A percentile compares a stretch with the other conserved stretches of the same genome.
These are phyloP conservation scores for Acanthopleura granulata DNA, from an alignment of 2,888 invertebrate species.

Conservation along the genomic window DNA sequence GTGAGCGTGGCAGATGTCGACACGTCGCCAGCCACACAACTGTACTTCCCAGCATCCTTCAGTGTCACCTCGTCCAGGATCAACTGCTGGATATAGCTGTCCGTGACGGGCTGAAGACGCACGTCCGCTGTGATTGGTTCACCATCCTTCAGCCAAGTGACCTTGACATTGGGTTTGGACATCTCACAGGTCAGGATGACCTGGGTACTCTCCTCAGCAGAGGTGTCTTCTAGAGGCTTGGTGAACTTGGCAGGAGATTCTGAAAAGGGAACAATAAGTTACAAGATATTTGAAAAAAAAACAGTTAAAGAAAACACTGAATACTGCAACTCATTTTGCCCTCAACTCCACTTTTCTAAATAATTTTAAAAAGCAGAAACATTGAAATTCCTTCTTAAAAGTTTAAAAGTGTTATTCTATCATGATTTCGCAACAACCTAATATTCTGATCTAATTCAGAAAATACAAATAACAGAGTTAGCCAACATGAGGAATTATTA, in stretches of 20 bases:
- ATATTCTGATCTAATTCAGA: too few relatives aligned
- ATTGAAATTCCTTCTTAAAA: too few relatives aligned
- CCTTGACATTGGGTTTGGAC: slow-evolving; percentile 53
- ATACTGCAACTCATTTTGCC: too few relatives aligned
- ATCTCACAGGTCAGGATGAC: slow-evolving; percentile 54
- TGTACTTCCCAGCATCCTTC: slow-evolving; percentile 42
- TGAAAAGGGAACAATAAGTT: slow-evolving; percentile 20
- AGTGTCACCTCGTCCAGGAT: slow-evolving; percentile 76
- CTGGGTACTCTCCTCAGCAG: slow-evolving; percentile 48
- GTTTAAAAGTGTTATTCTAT: too few relatives aligned
- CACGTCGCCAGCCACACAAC: slow-evolving; percentile 42
- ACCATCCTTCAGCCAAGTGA: slow-evolving; percentile 56
- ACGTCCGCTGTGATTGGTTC: slow-evolving; percentile 37
- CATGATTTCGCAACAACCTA: too few relatives aligned
- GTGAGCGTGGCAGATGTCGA: slow-evolving; percentile 35
- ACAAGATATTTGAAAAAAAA: not conserved
- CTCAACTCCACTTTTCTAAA: too few relatives aligned
- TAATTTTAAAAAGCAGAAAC: too few relatives aligned
- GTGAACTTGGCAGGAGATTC: slow-evolving; percentile 48
- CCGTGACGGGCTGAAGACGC: slow-evolving; percentile 29
- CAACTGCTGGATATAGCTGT: slow-evolving; percentile 73
- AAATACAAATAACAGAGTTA: too few relatives aligned
- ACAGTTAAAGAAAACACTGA: too few relatives aligned
- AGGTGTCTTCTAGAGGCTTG: slow-evolving; percentile 49
- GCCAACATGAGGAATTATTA: too few relatives aligned